Conservation (phyloP, 2,888 invertebrate genomes). For the Ctena decussata region DNA sequence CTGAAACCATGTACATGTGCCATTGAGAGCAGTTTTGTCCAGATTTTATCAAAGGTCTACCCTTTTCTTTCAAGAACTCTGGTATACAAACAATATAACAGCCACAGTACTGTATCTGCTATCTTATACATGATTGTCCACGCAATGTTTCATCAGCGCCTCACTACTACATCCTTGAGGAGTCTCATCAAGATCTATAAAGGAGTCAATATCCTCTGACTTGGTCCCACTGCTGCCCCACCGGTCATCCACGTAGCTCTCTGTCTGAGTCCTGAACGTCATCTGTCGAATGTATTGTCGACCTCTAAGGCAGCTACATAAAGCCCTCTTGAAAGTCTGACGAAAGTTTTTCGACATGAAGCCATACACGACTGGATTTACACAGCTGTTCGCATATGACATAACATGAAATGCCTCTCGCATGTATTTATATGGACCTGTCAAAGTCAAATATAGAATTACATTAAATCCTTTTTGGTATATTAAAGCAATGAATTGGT, state of each 20-base stretch:
- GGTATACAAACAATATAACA: too few species aligned
- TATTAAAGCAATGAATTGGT: too few species aligned
- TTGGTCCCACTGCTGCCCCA: not conserved
- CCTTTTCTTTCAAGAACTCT: too few species aligned
- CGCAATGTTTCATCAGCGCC: not conserved
- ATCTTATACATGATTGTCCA: not conserved
- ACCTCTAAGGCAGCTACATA: conserved; percentile 65
- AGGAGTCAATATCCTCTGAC: not conserved
- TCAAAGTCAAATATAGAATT: too few species aligned
- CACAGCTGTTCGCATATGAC: conserved; percentile 92
- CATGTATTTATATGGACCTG: conserved; percentile 88
- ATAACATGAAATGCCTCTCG: conserved; percentile 90
- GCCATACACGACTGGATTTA: conserved; percentile 92
- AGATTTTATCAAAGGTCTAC: too few species aligned
- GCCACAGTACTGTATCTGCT: too few species aligned
- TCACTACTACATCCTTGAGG: not conserved
- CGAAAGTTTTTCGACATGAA: conserved; percentile 92
- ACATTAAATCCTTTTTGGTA: too few species aligned
- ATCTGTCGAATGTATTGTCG: conserved; percentile 52
- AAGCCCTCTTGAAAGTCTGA: conserved; percentile 83
- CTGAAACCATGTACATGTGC: too few species aligned
- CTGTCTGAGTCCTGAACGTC: conserved; percentile 52
- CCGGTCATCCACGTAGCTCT: not conserved
- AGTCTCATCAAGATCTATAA: not conserved
- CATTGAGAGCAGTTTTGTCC: too few species aligned